phyloP scores from a whole-genome alignment of 2,113 vertebrate species.

The Arenaria interpres region DNA sequence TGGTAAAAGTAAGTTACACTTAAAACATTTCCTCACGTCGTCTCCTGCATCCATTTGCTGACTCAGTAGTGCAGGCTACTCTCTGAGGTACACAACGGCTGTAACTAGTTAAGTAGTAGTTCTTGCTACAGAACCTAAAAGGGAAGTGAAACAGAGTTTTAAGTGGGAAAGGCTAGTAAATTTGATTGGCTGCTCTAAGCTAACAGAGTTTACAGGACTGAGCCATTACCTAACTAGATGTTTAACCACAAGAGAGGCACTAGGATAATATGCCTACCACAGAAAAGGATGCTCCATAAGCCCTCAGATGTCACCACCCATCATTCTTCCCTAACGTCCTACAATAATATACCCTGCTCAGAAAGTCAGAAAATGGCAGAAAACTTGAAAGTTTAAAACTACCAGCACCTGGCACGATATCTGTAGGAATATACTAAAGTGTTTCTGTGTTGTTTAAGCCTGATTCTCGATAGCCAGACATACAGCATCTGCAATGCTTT shows the following conservation, averaged over 20 bases:
- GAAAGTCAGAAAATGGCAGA: not conserved
- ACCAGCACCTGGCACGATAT: fast-evolving
- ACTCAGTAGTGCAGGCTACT: fast-evolving
- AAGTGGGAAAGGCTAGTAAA: not conserved
- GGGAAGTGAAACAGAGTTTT: not conserved
- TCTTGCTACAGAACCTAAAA: not conserved
- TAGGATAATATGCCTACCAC: fast-evolving
- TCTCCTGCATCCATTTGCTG: not conserved
- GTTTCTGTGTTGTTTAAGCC: not conserved
- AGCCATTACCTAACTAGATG: not conserved
- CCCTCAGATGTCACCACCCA: not conserved
- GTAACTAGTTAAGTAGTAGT: not conserved
- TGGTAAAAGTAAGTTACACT: constrained; percentile 84
- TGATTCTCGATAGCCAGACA: not conserved
- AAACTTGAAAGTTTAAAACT: fast-evolving
- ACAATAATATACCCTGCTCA: not conserved
- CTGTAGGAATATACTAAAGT: not conserved
- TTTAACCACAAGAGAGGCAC: not conserved
- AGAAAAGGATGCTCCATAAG: not conserved
- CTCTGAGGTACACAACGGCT: not conserved
- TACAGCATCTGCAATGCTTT: not conserved
- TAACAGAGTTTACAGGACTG: not conserved
- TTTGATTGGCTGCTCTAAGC: not conserved
- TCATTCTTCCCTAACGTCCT: not conserved
- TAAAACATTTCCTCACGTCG: fast-evolving